Percentiles rank a stretch among this genome's conserved stretches.
These are phyloP conservation scores for Drosophila novamexicana DNA, from an alignment of 1,140 invertebrate species.

Conservation along the genomic window DNA sequence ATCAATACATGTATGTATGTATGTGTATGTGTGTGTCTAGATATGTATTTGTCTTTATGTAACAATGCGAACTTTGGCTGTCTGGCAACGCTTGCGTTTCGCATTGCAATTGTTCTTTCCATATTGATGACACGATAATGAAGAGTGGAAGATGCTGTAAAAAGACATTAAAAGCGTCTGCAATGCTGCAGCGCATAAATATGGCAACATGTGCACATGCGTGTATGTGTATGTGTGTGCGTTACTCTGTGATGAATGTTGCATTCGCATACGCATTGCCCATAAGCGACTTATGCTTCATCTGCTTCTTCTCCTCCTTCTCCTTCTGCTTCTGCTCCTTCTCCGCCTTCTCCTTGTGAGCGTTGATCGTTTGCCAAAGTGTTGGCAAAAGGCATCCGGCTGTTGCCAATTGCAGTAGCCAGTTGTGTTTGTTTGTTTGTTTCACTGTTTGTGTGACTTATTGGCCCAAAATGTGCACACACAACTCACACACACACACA, in stretches of 20 bases:
- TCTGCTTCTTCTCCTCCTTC: slow-evolving; percentile 1
- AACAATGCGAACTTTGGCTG: slow-evolving; percentile 28
- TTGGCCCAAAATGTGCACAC: slow-evolving; percentile 71
- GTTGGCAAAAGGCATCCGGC: slow-evolving; percentile 67
- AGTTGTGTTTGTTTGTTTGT: slow-evolving; percentile 49
- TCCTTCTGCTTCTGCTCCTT: slow-evolving; percentile 2
- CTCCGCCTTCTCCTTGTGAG: slow-evolving; percentile 10
- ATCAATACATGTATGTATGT: slow-evolving; percentile 39
- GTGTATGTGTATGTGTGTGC: background rate
- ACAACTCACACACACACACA: slow-evolving; percentile 19
- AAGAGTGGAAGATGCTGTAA: slow-evolving; percentile 51
- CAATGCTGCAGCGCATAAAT: slow-evolving; percentile 72
- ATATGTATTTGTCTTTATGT: background rate
- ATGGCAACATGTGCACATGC: slow-evolving; percentile 59
- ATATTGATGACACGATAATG: slow-evolving; percentile 52
- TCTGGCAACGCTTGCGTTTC: slow-evolving; percentile 34
- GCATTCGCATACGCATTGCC: slow-evolving; percentile 44
- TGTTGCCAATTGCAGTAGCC: slow-evolving; percentile 69
- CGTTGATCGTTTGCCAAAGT: slow-evolving; percentile 57
- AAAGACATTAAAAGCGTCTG: slow-evolving; percentile 77
- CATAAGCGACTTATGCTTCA: slow-evolving; percentile 21
- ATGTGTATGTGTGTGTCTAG: background rate
- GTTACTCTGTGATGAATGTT: slow-evolving; percentile 38
- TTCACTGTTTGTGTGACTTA: slow-evolving; percentile 71
- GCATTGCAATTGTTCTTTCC: slow-evolving; percentile 19